Conservation (phyloP, 2,797 vertebrate genomes). For the Sciurus carolinensis region DNA sequence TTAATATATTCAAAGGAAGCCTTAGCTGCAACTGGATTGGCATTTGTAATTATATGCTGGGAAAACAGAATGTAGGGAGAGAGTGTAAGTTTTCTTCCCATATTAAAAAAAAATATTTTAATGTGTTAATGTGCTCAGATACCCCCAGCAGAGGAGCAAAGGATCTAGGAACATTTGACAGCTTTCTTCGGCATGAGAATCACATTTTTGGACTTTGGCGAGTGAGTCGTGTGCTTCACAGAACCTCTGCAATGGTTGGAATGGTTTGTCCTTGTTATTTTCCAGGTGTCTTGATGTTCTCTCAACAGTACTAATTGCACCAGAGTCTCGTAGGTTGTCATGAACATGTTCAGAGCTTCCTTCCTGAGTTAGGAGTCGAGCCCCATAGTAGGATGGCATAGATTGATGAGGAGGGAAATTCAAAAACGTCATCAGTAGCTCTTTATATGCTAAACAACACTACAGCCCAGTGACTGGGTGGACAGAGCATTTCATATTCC, state of each 20-base stretch:
- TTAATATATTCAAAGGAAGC: background rate
- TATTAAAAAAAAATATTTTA: constrained; percentile 48
- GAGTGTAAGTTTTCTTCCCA: constrained; percentile 65
- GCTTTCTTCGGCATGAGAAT: constrained; percentile 73
- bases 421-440: background rate
- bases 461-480: background rate
- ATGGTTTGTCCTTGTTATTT: constrained; percentile 81
- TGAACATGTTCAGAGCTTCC: constrained; percentile 82
- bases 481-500: constrained; percentile 39
- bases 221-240: constrained; percentile 44
- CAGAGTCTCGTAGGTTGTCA: constrained; percentile 80
- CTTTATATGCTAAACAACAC: background rate
- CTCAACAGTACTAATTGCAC: constrained; percentile 80
- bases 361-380: constrained; percentile 76
- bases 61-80: constrained; percentile 67
- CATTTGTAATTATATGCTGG: constrained; percentile 73
- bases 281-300: constrained; percentile 83
- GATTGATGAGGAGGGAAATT: constrained; percentile 75
- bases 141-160: constrained; percentile 50
- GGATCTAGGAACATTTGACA: constrained; percentile 75
- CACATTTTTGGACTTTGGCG: constrained; percentile 73
- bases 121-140: constrained; percentile 71
- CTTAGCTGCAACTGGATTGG: constrained; percentile 59
- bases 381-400: constrained; percentile 15
- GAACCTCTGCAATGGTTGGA: constrained; percentile 71